phyloP scores from a whole-genome alignment of 2,888 invertebrate species.

The Caenorhabditis afra region DNA sequence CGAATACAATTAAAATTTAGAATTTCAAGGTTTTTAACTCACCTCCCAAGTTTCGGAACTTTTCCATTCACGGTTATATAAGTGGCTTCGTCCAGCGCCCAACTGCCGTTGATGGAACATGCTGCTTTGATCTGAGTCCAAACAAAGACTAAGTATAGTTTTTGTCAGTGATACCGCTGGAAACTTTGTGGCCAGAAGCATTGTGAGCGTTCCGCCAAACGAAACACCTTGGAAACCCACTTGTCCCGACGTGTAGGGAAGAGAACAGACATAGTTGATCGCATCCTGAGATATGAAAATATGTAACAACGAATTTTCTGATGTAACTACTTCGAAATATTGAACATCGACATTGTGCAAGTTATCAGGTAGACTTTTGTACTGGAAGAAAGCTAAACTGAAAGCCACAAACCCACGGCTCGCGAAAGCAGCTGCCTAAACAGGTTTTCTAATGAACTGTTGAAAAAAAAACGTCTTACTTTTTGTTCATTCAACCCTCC shows the following conservation, averaged over 20 bases:
- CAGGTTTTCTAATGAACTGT: background rate
- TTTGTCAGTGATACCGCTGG: constrained; percentile 8
- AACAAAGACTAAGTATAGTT: no score
- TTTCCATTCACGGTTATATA: constrained; percentile 23
- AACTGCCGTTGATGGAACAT: constrained; percentile 51
- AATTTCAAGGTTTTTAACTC: no score
- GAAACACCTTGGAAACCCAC: constrained; percentile 57
- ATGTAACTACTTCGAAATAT: constrained; percentile 37
- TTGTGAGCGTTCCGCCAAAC: constrained; percentile 39
- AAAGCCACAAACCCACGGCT: constrained; percentile 51
- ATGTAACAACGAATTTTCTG: background rate
- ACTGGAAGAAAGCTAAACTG: constrained; percentile 50
- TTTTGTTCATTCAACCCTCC: constrained; percentile 60
- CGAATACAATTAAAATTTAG: background rate
- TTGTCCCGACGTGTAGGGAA: constrained; percentile 25
- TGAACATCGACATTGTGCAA: constrained; percentile 27
- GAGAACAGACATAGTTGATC: constrained; percentile 34
- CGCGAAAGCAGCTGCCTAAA: constrained; percentile 50
- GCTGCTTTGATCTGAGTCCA: constrained; percentile 45
- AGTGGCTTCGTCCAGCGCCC: constrained; percentile 31
- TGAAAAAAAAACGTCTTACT: background rate
- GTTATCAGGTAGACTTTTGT: constrained; percentile 30
- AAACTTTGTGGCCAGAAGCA: constrained; percentile 42
- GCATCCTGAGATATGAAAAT: constrained; percentile 44
- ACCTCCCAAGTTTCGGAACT: no score